These are phyloP conservation scores for Camponotus pennsylvanicus DNA, from an alignment of 1,140 invertebrate genomes.

Conservation along the genomic window DNA sequence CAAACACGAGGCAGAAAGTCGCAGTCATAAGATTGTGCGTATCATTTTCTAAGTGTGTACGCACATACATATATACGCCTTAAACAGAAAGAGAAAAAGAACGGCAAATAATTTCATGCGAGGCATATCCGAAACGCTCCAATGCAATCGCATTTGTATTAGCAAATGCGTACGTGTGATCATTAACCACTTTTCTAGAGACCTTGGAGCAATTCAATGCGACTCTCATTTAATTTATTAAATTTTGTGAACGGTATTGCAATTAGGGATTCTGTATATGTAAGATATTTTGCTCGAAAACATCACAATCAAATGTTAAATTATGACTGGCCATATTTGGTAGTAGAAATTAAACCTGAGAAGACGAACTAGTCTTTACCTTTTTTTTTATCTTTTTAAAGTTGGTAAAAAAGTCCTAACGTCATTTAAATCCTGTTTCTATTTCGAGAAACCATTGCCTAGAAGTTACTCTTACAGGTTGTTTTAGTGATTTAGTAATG, in stretches of 20 bases:
- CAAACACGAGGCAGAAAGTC: slow-evolving; percentile 15
- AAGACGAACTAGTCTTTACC: too few relatives aligned
- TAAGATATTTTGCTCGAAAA: neutral
- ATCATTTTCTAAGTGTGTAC: slow-evolving; percentile 31
- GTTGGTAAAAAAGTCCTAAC: neutral
- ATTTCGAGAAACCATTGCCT: neutral
- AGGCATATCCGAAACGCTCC: slow-evolving; percentile 33
- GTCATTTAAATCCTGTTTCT: neutral
- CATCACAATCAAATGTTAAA: neutral
- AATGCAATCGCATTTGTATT: neutral
- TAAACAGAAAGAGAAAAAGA: slow-evolving; percentile 35
- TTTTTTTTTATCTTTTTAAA: neutral
- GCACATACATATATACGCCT: neutral
- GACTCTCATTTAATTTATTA: slow-evolving; percentile 73
- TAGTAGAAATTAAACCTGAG: neutral
- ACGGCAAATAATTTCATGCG: slow-evolving; percentile 3
- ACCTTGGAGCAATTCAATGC: slow-evolving; percentile 36
- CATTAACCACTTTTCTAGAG: slow-evolving; percentile 52
- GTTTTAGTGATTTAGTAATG: slow-evolving; percentile 15
- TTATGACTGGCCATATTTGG: neutral
- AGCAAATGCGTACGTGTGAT: slow-evolving; percentile 20
- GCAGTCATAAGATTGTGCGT: neutral
- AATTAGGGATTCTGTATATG: slow-evolving; percentile 15
- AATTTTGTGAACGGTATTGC: slow-evolving; percentile 64
- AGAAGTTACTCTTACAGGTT: neutral